Percentiles rank a stretch among this genome's conserved stretches.
These are phyloP conservation scores for Otolemur garnettii DNA, from an alignment of 2,113 vertebrate species.

Conservation along the genomic window DNA sequence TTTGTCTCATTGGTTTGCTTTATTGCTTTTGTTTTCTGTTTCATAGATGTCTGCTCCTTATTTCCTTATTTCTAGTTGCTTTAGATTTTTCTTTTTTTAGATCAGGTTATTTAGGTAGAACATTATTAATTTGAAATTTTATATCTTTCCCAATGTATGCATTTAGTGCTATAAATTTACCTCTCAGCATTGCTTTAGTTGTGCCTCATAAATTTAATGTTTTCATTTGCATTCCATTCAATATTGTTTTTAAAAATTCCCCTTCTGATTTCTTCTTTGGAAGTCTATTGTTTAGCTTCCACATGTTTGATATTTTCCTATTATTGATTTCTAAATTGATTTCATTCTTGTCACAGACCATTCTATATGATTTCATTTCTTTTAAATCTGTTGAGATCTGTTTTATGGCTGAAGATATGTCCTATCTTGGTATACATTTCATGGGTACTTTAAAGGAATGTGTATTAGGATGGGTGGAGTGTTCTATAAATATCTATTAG, in stretches of 20 bases:
- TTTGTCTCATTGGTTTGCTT: background rate
- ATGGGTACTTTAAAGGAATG: too few relatives aligned
- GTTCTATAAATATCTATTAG: too few relatives aligned
- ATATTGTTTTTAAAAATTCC: background rate
- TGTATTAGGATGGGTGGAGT: too few relatives aligned
- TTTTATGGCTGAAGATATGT: too few relatives aligned
- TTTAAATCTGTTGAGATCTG: too few relatives aligned
- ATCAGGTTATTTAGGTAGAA: background rate
- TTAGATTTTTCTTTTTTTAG: background rate
- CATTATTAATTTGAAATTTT: background rate
- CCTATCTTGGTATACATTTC: too few relatives aligned
- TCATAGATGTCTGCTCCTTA: background rate
- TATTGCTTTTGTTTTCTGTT: background rate
- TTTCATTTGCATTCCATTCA: slow-evolving; percentile 1
- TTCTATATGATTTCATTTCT: too few relatives aligned
- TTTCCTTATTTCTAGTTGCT: background rate
- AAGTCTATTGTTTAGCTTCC: background rate
- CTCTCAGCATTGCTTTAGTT: background rate
- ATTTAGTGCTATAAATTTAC: background rate
- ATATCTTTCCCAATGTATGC: background rate
- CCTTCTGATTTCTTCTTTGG: background rate
- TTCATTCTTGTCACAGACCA: background rate
- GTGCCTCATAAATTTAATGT: background rate
- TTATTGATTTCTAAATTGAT: background rate
- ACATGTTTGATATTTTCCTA: background rate